A percentile compares a stretch with the other conserved stretches of the same genome.
Conservation (phyloP, 2,113 vertebrate genomes). For the Microtus richardsoni region DNA sequence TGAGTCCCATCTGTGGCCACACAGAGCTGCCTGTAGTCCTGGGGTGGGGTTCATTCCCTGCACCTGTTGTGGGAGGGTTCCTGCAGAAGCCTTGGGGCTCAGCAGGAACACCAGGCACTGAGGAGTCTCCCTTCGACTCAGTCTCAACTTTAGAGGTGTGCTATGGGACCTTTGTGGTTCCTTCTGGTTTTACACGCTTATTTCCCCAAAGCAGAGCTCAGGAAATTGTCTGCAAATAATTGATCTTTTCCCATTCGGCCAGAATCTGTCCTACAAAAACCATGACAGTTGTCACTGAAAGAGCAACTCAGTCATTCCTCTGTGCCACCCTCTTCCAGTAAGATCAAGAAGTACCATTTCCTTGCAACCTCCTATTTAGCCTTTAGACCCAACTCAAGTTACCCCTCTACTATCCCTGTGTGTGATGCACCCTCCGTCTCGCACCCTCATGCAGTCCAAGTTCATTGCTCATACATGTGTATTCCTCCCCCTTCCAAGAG, state of each 20-base stretch:
- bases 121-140: background rate
- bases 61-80: accelerated
- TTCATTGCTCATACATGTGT: accelerated
- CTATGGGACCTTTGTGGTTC: no score
- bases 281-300: background rate
- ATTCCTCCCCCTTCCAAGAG: accelerated
- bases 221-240: background rate
- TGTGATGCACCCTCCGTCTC: background rate
- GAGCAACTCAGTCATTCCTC: no score
- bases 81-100: accelerated
- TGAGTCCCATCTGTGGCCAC: background rate
- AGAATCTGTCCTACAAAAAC: background rate
- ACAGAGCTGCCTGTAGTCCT: background rate
- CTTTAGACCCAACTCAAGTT: background rate
- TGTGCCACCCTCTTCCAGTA: background rate
- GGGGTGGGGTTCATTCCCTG: accelerated
- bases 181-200: background rate
- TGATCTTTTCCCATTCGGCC: background rate
- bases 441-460: accelerated
- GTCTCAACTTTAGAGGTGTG: background rate
- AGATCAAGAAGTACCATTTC: no score
- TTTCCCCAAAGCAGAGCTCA: background rate
- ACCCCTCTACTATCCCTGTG: no score
- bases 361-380: background rate
- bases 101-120: background rate